Base-by-base conservation (phyloP, 2,888 invertebrate species). In the Eucriotettix oculatus region DNA sequence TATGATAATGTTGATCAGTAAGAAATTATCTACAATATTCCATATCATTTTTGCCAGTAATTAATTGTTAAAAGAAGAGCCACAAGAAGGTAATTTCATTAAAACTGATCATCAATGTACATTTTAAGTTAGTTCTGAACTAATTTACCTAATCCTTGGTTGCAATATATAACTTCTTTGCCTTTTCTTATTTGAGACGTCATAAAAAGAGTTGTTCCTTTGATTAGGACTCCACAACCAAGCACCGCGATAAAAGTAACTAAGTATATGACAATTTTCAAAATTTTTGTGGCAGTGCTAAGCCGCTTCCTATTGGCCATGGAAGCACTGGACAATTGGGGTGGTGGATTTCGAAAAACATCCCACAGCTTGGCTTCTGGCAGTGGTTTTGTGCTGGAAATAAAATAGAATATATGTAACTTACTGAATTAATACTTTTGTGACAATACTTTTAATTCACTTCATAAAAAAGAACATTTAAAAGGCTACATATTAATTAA, bases 301-400 rank as follows among this genome's bases (percentile, higher is more conserved):
- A 92, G 78, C 73, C 90, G 92, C 73, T 84, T 84, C 75, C 91
- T 90, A 71, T 85, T 88, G 67, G 89, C 90, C 83, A 89, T 89
- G 58, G 91, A 91, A 65, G 90, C 90, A 66, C 87, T 87, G 75
- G 90, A 90, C 75, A 85, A 84, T 75, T 91, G 90, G 68, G 86
- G 86, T 11, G 95, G 94, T 67, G 93, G 87, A 74, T 92, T 87
- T 71, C 93, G 80, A 78, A 96, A 96, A 62, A 95, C 93, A 81
- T 96, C 95, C 96, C 96, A 96, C 83, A 87, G 89, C 85, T 91
- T 91, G 68, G 89, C 89, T 74, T 90, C 90, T 70, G 85, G 85
- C 68, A 52, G 58, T 1, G 60, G 59, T 52, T 59, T 63, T 44
- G 59, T 61, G 12, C 64, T 65, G 57, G 10, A 55, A 54, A 48